phyloP scores from a whole-genome alignment of 1,140 invertebrate species.

The Anadara kagoshimensis region DNA sequence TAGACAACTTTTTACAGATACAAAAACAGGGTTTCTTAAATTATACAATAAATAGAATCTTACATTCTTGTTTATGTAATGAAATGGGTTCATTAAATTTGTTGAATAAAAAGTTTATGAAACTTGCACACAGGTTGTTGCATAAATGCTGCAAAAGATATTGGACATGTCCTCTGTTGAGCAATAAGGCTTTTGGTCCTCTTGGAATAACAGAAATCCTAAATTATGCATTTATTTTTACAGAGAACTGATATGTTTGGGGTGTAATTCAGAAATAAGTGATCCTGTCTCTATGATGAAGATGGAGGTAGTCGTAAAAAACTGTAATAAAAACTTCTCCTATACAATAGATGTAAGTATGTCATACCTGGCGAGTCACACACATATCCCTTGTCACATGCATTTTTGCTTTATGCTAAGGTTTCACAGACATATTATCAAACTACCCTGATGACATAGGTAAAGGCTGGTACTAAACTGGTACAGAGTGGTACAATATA shows the following conservation, averaged over 20 bases:
- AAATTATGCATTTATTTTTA: background rate
- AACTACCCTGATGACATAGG: background rate
- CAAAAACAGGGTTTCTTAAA: too few relatives aligned
- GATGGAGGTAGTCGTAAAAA: slow-evolving; percentile 12
- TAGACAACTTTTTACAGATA: too few relatives aligned
- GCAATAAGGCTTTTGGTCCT: background rate
- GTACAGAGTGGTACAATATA: too few relatives aligned
- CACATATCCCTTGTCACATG: too few relatives aligned
- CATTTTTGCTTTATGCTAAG: too few relatives aligned
- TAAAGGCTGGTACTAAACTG: too few relatives aligned
- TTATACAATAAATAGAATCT: background rate
- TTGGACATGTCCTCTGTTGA: too few relatives aligned
- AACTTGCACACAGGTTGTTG: too few relatives aligned
- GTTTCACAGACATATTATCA: background rate
- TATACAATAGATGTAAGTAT: slow-evolving; percentile 17
- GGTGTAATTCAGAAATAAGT: slow-evolving; percentile 5
- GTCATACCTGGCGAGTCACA: too few relatives aligned
- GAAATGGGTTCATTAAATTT: background rate
- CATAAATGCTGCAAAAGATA: too few relatives aligned
- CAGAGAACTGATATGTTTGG: slow-evolving; percentile 18
- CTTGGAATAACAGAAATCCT: background rate
- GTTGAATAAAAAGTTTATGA: background rate
- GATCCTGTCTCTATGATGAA: slow-evolving; percentile 19
- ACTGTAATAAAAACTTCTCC: background rate
- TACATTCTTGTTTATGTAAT: too few relatives aligned